Evolutionary conservation across 2,113 vertebrate species (phyloP), one percentile per base, ranked within the genome.

Genomic region (Atrichornis clamosus): DNA sequence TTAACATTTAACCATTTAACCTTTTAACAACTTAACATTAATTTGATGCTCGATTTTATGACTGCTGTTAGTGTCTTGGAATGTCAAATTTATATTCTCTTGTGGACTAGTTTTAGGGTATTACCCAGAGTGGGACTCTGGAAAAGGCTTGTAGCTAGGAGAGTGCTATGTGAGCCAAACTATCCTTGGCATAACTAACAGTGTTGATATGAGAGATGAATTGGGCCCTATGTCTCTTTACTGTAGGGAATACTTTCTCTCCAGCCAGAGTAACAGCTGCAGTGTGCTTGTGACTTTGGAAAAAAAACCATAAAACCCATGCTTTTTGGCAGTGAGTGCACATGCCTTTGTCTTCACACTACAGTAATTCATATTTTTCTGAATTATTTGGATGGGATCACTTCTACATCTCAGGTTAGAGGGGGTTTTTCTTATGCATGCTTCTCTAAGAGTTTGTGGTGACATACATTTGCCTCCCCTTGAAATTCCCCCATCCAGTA

Each of bases 261-360:
- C 1, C 32, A 89, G 86, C 42, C 94, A 97, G 73, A 93, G 78
- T 59, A 97, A 97, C 96, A 97, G 96, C 97, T 97, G 97, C 97
- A 95, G 37, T 87, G 49, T 69, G 52, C 83, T 92, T 68, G 55
- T 75, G 89, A 84, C 59, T 74, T 55, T 0, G 39, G 84, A 91
- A 95, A 64, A 53, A 52, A 77, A 75, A 53, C 39, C 39, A 41
- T n/a, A 56, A 65, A 33, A 23, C 50, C 20, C 11, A 17, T 64
- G 28, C 1, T 67, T 93, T 93, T 77, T 95, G 78, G 49, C 73
- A 80, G 80, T 30, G 22, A 82, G 27, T 11, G 16, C 26, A 37
- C 70, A 91, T 92, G 82, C 52, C 44, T 93, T 90, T 95, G 17
- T 23, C 65, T 89, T 53, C 49, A 82, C 53, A 74, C n/a, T 65